Evolutionary conservation across 2,113 vertebrate genomes (phyloP), one percentile per base, ranked within the genome.

Genomic region (Peromyscus polionotus): DNA sequence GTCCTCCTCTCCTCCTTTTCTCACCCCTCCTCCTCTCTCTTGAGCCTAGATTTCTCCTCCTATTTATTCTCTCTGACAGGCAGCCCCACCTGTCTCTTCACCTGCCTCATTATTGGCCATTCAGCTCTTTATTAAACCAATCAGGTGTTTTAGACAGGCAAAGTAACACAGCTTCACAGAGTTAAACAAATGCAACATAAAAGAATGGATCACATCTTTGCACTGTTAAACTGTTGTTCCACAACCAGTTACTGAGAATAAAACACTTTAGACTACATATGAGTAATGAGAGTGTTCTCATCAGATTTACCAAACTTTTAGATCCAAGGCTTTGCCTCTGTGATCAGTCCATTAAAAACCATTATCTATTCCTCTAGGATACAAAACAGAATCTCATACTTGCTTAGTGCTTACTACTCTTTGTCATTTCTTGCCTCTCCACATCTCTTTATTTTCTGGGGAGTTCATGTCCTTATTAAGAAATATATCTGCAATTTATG

Each of bases 361-460:
- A 95, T 31, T 26, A 86, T 68, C 31, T 76, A n/a, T 75, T 57
- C 39, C 73, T 93, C 57, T 28, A 92, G 88, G 75, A 51, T 92
- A 75, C 63, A 95, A 93, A 97, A 93, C 13, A 92, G 65, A 57
- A 31, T 70, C 51, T 61, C 73, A 51, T 87, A 57, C 17, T 79
- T 92, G 61, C 42, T 85, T 92, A 76, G 51, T n/a, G 31, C 19
- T 77, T 68, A 48, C 90, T 79, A 92, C 8, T 48, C 80, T 57
- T 93, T 91, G 87, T 93, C 61, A 75, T 90, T 92, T 97, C 33
- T 87, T 26, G 11, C 26, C 54, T 89, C 83, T 90, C 20, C 83
- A n/a, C 33, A 92, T 75, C 63, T 33, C 22, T 90, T 97, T 89
- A 57, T 96, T 95, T 97, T 91, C 33, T 83, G 81, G 61, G 42